Percentiles rank a stretch among this genome's conserved stretches.
Conservation (phyloP, 2,113 vertebrate species). For the Thunnus maccoyii region DNA sequence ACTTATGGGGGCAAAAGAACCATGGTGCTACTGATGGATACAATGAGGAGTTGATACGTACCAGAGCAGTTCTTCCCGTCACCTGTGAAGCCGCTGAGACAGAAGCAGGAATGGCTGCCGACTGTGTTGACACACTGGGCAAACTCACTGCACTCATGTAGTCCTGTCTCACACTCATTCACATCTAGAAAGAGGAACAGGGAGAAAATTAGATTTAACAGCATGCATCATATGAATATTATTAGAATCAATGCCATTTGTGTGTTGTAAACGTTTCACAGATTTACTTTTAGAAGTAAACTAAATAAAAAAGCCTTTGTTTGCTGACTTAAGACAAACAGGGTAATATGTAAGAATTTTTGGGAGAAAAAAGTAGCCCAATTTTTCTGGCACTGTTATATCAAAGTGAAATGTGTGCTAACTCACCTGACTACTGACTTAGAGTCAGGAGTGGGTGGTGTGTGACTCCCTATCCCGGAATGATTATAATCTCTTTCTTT, state of each 20-base stretch:
- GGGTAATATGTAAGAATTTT: background rate
- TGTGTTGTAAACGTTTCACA: background rate
- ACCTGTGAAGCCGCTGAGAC: constrained; percentile 85
- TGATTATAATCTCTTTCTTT: no score
- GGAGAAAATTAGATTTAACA: background rate
- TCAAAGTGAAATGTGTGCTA: background rate
- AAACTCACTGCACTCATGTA: constrained; percentile 81
- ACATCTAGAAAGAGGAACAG: constrained; percentile 75
- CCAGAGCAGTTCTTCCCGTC: constrained; percentile 87
- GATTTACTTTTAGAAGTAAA: background rate
- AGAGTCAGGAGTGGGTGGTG: background rate
- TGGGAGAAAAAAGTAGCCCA: background rate
- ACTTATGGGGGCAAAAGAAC: constrained; percentile 36
- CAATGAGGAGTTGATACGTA: constrained; percentile 61
- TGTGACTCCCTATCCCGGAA: no score
- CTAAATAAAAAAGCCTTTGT: background rate
- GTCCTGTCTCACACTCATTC: constrained; percentile 83
- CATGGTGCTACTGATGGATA: background rate
- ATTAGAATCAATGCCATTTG: background rate
- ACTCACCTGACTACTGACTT: no score
- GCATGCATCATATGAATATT: background rate
- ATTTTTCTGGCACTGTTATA: background rate
- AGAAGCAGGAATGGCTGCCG: constrained; percentile 83
- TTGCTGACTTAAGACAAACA: background rate
- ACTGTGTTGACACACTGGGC: constrained; percentile 84